Base-by-base conservation (phyloP, 1,140 invertebrate species). In the Dryas iulia region DNA sequence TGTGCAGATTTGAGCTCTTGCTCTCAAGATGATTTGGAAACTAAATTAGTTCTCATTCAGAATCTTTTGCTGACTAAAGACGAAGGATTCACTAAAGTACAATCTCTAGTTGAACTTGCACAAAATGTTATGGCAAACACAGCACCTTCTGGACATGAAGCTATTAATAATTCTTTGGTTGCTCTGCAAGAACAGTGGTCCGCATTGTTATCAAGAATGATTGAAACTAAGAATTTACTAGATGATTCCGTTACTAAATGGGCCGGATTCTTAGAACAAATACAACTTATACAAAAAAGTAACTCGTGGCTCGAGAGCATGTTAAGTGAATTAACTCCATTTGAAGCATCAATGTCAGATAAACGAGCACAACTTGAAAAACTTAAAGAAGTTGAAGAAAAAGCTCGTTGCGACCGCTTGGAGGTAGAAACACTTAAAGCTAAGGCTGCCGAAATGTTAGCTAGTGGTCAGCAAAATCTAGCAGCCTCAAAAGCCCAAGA, bases 91-190 rank as follows among this genome's bases (percentile, higher is more conserved):
- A 94, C 94, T 0, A 98, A 97, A 89, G 95, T 96, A 12, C 97
- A 99, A 82, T 94, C 94, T 62, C 94, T 97, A 25, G 95, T 98
- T 18, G 98, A 99, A 85, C 89, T 97, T 73, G 97, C 97, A 0
- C 98, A 99, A 90, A 95, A 95, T 75, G 97, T 99, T n/a, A 86
- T 99, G 67, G 97, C 97, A 0, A 98, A 98, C 78, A 99, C 98
- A 0, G 96, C 97, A 3, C 96, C 97, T 0, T 84, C 94, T 53
- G 98, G 98, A 0, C 97, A 99, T 79, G 95, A 96, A 72, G 93
- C 94, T 7, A 97, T 99, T 56, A 98, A 98, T 77, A 95, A 96
- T 71, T 94, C 95, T 21, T 92, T 99, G 14, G 94, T 96, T 11
- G 94, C 95, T 60, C 90, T 99, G 56, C 98, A 99, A 93, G 96